Conservation (phyloP, 2,797 vertebrate species). For the Ptychobarbus kaznakovi region DNA sequence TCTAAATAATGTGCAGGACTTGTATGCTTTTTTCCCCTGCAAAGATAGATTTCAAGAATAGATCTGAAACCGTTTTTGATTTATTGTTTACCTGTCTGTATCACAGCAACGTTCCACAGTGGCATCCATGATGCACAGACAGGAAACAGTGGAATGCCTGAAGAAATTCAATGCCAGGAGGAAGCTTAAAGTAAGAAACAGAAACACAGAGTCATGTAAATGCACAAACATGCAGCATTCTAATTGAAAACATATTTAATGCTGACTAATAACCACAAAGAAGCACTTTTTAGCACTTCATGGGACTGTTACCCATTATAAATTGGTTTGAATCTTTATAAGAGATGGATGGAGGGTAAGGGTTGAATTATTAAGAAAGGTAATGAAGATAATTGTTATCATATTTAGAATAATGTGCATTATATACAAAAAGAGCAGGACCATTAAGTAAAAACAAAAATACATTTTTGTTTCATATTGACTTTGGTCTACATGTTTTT, state of each 20-base stretch:
- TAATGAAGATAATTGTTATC: neutral
- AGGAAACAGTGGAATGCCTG: slow-evolving; percentile 97
- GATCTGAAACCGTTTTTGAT: neutral
- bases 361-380: neutral
- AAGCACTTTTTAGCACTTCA: neutral
- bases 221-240: neutral
- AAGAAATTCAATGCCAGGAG: slow-evolving; percentile 98
- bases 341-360: neutral
- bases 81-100: slow-evolving; percentile 4
- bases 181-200: slow-evolving; percentile 88
- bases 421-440: neutral
- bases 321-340: neutral
- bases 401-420: neutral
- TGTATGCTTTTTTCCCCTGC: neutral
- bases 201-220: neutral
- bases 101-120: slow-evolving; percentile 96
- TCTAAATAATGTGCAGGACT: neutral
- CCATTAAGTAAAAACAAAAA: neutral
- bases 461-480: no score
- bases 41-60: neutral
- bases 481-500: neutral
- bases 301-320: neutral
- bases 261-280: neutral
- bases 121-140: slow-evolving; percentile 98
- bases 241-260: neutral